Evolutionary conservation across 2,113 vertebrate species (phyloP), one percentile per base, ranked within the genome.

Genomic region (Pluvialis apricaria): DNA sequence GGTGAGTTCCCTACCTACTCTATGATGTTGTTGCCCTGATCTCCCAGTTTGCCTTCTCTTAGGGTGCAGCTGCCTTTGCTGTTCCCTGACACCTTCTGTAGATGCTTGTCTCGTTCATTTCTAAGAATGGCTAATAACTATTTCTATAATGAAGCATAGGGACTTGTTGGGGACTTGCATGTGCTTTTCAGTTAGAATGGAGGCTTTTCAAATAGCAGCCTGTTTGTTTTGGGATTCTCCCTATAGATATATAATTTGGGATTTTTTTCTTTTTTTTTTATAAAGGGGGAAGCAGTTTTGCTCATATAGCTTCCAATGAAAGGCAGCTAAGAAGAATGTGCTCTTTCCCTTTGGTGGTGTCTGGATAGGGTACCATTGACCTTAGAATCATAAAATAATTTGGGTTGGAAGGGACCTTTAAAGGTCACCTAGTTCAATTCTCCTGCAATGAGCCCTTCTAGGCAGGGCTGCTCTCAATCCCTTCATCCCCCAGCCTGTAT

Each of bases 221-320:
- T 72, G 44, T n/a, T 77, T 21, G 5, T 55, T 11, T 82, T 88
- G 45, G 32, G 16, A 9, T 55, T 94, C 54, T 93, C 38, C 8
- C 29, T 61, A 6, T 55, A 38, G 57, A 19, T 17, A 40, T 3
- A 2, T 28, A 40, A 5, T 52, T 90, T 80, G 12, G 32, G 31
- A 6, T 47, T 84, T 62, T 60, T 55, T 42, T 60, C 51, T 42
- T 44, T 55, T 45, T 40, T 2, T 52, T 83, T 84, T 71, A 22
- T 60, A 25, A 52, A 25, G 6, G 14, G 21, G 24, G 9, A 36
- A 70, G 45, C 5, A 47, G 32, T 78, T 87, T 68, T 86, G 11
- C 42, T 79, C 6, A 1, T n/a, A 6, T 3, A 54, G 34, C 0
- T 81, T 10, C 21, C n/a, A 51, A 9, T 1, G 4, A 83, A 60